phyloP scores from a whole-genome alignment of 2,113 vertebrate genomes.

The Piprites chloris region DNA sequence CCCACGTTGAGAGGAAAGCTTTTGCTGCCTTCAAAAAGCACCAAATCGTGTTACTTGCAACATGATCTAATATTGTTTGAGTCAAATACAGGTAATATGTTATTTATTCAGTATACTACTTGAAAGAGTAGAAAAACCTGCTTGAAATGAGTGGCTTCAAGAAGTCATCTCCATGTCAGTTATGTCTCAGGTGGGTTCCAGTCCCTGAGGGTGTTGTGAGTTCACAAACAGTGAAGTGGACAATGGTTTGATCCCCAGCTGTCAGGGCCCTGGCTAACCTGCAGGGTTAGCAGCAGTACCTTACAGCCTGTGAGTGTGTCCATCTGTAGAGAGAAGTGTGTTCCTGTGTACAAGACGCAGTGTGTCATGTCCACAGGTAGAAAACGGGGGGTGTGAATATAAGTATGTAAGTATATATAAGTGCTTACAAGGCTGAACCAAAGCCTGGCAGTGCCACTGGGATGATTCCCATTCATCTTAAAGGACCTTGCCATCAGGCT shows the following conservation, averaged over 20 bases:
- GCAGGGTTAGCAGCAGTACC: not conserved
- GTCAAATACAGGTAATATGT: not conserved
- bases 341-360: not conserved
- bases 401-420: not conserved
- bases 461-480: not conserved
- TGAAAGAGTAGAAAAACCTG: not conserved
- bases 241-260: not conserved
- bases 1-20: not conserved
- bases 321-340: not conserved
- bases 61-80: not conserved
- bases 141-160: not conserved
- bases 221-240: not conserved
- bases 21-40: not conserved
- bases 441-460: not conserved
- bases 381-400: not conserved
- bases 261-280: not conserved
- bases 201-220: not conserved
- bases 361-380: not conserved
- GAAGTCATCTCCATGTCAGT: not conserved
- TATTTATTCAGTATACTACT: not conserved
- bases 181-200: fast-evolving
- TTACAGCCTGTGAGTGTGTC: not conserved
- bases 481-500: not conserved
- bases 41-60: not conserved
- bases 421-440: not conserved